Evolutionary conservation across 30 jellyfish, hydroid and myxozoan genomes (phyloP), one percentile per base, ranked within the genome.

Genomic region (Nemopilema nomurai): DNA sequence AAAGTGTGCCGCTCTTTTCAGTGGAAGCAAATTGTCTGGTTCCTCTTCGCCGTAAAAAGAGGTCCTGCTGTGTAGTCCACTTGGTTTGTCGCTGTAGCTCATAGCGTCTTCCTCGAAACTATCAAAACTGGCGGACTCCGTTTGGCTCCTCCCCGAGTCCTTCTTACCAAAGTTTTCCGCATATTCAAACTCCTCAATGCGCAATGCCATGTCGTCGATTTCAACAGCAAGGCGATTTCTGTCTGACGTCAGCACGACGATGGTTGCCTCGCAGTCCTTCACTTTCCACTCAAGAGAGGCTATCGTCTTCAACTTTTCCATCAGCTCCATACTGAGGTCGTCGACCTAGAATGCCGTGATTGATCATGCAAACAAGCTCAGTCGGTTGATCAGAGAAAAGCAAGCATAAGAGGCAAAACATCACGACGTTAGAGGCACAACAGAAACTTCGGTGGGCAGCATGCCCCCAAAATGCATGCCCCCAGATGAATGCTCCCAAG

Each of bases 161-260:
- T 28, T 69, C 18, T 81, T 64, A 20, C 77, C 77, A 21, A 64
- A 74, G 49, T 73, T 51, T 19, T 71, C 80, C 8, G 79, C 87
- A 53, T 62, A 82, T 28, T 89, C 97, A 6, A 70, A 21, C 89
- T 89, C 90, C 27, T 89, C 97, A 31, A 89, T 50, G 27, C 97
- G 89, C 28, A 82, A 49, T 21, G 94, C 90, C 82, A 89, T 65
- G 29, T 83, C 94, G 75, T 89, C 97, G n/a, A 84, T 86, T 62
- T 89, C 97, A n/a, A 78, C 73, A 0, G 90, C 94, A 30, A 89
- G 70, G 24, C 91, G 94, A 68, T 78, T 89, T 72, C 97, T 51
- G 67, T 89, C 97, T 16, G 97, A 92, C 1, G 71, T 82, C 17
- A 82, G 26, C 16, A 82, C 83, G 8, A 87, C 72, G 17, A 82